These are phyloP conservation scores for Drosophila rhopaloa DNA, from an alignment of 1,140 invertebrate species.

Conservation along the genomic window DNA sequence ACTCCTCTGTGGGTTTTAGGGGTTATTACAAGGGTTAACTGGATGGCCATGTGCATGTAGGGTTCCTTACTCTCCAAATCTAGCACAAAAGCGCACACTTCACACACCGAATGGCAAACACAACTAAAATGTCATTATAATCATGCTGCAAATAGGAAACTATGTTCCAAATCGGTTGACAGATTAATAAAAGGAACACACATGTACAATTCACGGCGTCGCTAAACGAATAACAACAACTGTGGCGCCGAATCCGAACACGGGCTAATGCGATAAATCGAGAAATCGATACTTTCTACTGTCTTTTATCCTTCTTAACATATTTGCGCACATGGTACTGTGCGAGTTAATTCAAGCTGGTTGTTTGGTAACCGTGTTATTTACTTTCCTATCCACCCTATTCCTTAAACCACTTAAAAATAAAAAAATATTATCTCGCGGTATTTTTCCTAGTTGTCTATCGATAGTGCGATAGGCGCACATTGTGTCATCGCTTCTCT, in stretches of 20 bases:
- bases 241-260: conserved; percentile 15
- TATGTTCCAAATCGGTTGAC: not conserved
- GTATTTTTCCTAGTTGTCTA: not conserved
- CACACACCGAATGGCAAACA: not conserved
- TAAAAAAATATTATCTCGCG: not conserved
- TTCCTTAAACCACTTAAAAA: not conserved
- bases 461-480: not conserved
- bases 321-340: not conserved
- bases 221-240: conserved; percentile 9
- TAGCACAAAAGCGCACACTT: not conserved
- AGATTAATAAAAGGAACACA: not conserved
- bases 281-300: not conserved
- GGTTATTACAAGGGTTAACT: not conserved
- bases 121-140: not conserved
- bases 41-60: not conserved
- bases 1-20: conserved; percentile 2
- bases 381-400: not conserved
- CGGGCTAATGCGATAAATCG: not conserved
- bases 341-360: not conserved
- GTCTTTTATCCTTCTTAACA: not conserved
- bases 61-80: not conserved
- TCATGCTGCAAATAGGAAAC: not conserved
- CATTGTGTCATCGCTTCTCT: not conserved
- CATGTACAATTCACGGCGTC: conserved; percentile 7
- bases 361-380: not conserved